These are phyloP conservation scores for Eurystomus gularis DNA, from an alignment of 2,113 vertebrate genomes.

Conservation along the genomic window DNA sequence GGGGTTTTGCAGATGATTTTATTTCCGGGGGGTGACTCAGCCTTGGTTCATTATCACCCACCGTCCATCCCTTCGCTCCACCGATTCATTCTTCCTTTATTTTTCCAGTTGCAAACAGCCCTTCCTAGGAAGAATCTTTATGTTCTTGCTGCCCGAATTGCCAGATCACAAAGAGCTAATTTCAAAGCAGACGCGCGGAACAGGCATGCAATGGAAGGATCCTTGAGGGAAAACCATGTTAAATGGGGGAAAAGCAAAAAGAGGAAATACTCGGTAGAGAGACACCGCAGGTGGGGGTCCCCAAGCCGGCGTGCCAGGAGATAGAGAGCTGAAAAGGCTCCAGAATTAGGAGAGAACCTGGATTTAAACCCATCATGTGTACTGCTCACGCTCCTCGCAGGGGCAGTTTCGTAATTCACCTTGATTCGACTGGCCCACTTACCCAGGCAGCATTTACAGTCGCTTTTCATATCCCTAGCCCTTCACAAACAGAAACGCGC, in stretches of 20 bases:
- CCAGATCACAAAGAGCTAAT: background rate
- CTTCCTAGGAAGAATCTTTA: background rate
- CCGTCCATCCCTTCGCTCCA: background rate
- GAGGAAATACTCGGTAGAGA: rapidly evolving
- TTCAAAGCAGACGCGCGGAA: background rate
- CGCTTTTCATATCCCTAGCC: background rate
- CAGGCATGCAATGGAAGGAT: background rate
- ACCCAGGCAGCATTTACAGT: background rate
- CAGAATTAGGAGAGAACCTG: background rate
- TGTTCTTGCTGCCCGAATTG: background rate
- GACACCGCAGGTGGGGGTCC: rapidly evolving
- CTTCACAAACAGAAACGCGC: background rate
- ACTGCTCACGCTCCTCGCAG: background rate
- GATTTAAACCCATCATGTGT: background rate
- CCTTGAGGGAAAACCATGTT: background rate
- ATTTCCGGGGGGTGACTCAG: background rate
- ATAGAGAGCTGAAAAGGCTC: background rate
- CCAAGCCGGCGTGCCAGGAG: rapidly evolving
- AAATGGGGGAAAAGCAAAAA: background rate
- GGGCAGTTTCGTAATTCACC: constrained; percentile 49
- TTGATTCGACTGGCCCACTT: constrained; percentile 36
- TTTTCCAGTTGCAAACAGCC: background rate
- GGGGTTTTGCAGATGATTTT: background rate
- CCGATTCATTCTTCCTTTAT: background rate
- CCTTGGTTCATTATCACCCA: background rate